These are phyloP conservation scores for Protobothrops mucrosquamatus DNA, from an alignment of 2,113 vertebrate species.

Conservation along the genomic window DNA sequence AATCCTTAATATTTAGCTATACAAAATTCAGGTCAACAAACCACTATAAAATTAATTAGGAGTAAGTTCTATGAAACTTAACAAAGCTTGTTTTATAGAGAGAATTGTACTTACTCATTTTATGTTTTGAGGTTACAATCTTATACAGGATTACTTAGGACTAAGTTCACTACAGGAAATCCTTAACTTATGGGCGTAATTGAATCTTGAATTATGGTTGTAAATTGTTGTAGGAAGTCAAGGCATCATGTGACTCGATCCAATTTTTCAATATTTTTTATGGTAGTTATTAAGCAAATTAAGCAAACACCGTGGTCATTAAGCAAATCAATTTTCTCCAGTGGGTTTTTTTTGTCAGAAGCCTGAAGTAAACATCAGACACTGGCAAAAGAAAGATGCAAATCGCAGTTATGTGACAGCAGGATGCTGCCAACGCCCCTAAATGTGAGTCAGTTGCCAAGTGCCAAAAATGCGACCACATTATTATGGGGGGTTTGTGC, in stretches of 20 bases:
- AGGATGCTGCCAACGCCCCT: not conserved
- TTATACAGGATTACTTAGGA: not conserved
- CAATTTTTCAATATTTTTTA: not conserved
- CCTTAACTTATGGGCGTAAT: not conserved
- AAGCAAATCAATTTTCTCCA: not conserved
- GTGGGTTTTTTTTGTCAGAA: not conserved
- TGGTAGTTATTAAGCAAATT: not conserved
- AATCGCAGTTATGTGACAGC: not conserved
- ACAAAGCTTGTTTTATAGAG: not conserved
- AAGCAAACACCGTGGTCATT: not conserved
- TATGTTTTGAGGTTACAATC: not conserved
- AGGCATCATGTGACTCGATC: not conserved
- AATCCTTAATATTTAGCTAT: not conserved
- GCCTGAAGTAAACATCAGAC: not conserved
- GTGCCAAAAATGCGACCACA: not conserved
- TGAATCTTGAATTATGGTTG: not conserved
- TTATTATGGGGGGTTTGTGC: not conserved
- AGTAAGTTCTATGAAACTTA: not conserved
- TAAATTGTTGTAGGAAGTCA: not conserved
- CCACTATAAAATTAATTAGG: not conserved
- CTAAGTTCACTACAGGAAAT: not conserved
- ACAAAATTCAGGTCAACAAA: not conserved
- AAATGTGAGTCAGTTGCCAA: not conserved
- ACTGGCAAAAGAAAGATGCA: not conserved
- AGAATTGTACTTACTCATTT: not conserved